These are phyloP conservation scores for Cavia aperea DNA, from an alignment of 2,113 vertebrate genomes.

Conservation along the genomic window DNA sequence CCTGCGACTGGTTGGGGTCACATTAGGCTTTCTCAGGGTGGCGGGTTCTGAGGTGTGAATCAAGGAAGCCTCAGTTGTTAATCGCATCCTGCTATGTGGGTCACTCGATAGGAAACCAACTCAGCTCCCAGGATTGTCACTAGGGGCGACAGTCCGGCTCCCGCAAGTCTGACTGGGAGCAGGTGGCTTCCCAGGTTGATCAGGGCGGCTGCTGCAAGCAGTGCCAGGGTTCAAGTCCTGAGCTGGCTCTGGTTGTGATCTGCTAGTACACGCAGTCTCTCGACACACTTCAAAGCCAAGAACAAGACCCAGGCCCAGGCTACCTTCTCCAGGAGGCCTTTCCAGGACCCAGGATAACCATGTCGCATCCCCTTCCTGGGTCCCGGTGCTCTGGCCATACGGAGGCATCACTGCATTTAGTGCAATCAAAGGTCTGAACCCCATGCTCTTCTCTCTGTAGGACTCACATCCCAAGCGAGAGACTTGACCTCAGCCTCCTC, in stretches of 20 bases:
- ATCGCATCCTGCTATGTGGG: too few species aligned
- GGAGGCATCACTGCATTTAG: background rate
- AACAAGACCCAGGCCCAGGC: background rate
- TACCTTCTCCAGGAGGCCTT: background rate
- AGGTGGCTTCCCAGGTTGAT: background rate
- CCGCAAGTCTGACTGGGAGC: background rate
- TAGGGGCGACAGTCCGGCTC: background rate
- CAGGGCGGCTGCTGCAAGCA: background rate
- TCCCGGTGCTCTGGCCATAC: background rate
- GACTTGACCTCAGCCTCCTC: background rate
- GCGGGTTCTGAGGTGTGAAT: too few species aligned
- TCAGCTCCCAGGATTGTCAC: fast-evolving
- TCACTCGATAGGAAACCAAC: background rate
- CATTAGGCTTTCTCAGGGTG: background rate
- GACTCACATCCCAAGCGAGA: background rate
- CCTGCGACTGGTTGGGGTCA: fast-evolving
- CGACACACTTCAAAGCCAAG: background rate
- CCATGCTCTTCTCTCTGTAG: background rate
- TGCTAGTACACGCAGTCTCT: background rate
- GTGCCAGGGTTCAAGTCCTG: background rate
- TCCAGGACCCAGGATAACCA: background rate
- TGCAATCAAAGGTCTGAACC: background rate
- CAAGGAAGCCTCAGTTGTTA: background rate
- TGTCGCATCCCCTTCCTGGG: background rate
- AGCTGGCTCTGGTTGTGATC: background rate